Percentiles rank a stretch among this genome's conserved stretches.
phyloP scores from a whole-genome alignment of 2,113 vertebrate species.

The Xiphias gladius region DNA sequence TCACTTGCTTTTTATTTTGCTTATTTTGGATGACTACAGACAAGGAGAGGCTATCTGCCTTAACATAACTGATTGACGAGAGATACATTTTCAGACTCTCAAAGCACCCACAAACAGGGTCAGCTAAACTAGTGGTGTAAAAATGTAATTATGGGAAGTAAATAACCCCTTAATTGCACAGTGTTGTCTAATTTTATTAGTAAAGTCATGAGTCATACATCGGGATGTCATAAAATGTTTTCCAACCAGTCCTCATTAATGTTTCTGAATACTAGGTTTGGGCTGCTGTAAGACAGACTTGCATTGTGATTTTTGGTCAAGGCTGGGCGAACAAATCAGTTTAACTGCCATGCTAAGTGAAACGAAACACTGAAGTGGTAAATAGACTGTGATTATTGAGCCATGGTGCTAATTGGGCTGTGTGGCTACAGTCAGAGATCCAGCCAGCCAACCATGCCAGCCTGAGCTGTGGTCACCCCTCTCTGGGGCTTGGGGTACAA shows the following conservation, averaged over 20 bases:
- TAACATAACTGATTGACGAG: slow-evolving; percentile 9
- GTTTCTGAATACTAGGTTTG: slow-evolving; percentile 5
- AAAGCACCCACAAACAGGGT: slow-evolving; percentile 15
- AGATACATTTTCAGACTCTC: slow-evolving; percentile 31
- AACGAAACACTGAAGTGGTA: slow-evolving; percentile 61
- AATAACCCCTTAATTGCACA: slow-evolving; percentile 28
- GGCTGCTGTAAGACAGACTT: neutral
- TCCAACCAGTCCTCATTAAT: slow-evolving; percentile 5
- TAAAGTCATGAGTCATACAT: slow-evolving; percentile 13
- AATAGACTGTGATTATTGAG: slow-evolving; percentile 65
- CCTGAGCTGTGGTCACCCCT: slow-evolving; percentile 45
- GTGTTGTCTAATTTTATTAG: slow-evolving; percentile 12
- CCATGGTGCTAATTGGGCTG: slow-evolving; percentile 67
- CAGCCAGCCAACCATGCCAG: slow-evolving; percentile 35
- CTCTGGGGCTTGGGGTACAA: slow-evolving; percentile 37
- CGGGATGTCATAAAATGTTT: slow-evolving; percentile 18
- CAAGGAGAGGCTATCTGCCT: slow-evolving; percentile 14
- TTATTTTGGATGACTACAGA: slow-evolving; percentile 43
- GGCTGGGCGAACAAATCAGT: slow-evolving; percentile 51
- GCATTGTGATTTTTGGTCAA: slow-evolving; percentile 33
- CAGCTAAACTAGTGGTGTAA: slow-evolving; percentile 11
- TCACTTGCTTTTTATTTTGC: slow-evolving; percentile 40
- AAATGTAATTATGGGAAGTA: slow-evolving; percentile 27
- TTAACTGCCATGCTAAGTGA: slow-evolving; percentile 54
- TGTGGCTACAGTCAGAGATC: slow-evolving; percentile 40